Evolutionary conservation across 2,888 invertebrate genomes (phyloP).

Genomic region (Eupithecia abbreviata): DNA sequence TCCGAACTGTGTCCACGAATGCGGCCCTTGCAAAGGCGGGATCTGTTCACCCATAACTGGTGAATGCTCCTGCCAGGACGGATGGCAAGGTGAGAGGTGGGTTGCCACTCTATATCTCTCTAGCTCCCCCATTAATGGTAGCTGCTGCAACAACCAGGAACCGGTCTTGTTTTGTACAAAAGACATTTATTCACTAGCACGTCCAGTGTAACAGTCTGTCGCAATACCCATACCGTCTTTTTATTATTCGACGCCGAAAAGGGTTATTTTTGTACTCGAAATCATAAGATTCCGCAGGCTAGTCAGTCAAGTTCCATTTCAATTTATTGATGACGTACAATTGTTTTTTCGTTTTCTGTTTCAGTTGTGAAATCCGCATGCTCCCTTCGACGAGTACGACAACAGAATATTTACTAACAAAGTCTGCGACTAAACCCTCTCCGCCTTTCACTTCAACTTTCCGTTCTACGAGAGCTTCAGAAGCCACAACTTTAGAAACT

Average conservation of each 20-base stretch:
- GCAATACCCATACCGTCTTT: not conserved
- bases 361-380: slow-evolving; percentile 75
- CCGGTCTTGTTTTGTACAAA: no score
- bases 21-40: slow-evolving; percentile 85
- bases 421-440: slow-evolving; percentile 60
- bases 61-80: slow-evolving; percentile 86
- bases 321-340: not conserved
- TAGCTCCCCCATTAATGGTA: not conserved
- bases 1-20: slow-evolving; percentile 86
- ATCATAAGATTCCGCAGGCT: not conserved
- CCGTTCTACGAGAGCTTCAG: slow-evolving; percentile 43
- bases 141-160: no score
- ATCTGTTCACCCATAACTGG: slow-evolving; percentile 87
- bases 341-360: slow-evolving; percentile 48
- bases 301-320: not conserved
- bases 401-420: slow-evolving; percentile 73
- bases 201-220: not conserved
- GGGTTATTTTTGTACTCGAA: not conserved
- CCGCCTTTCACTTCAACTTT: slow-evolving; percentile 50
- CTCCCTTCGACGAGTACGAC: slow-evolving; percentile 61
- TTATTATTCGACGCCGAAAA: not conserved
- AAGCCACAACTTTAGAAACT: slow-evolving; percentile 31
- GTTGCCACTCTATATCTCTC: slow-evolving; percentile 54
- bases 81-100: slow-evolving; percentile 88
- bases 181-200: not conserved